Base-by-base conservation (phyloP, 64 coral and sea anemone species). In the Porites australiensis region DNA sequence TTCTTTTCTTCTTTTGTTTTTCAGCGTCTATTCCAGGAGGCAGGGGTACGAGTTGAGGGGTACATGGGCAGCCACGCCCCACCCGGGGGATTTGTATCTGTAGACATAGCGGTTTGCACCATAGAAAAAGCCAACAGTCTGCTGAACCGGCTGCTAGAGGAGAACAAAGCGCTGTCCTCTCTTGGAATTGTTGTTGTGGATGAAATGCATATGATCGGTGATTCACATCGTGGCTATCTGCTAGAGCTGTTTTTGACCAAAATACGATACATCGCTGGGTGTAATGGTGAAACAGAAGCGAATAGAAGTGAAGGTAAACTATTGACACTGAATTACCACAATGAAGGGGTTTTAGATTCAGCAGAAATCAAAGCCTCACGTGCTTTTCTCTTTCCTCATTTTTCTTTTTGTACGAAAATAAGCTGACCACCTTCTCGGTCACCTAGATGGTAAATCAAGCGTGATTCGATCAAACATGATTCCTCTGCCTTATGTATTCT, bases 111-210 rank as follows among this genome's bases (percentile, higher is more conserved):
- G 44, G 94, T 99, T 13, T 99, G 98, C 50, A 99, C 98, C 2
- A 99, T 99, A 71, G 98, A 99, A 92, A 99, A 99, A 79, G 98
- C 94, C 44, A 99, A 99, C 70, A 96, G 98, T 76, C 83, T 99
- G 7, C 72, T 99, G 15, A 99, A 99, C 82, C 88, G 88, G 23
- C 86, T 99, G 22, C 81, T 99, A 94, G 98, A 99, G 79, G 94
- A 96, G 63, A 79, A 86, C 6, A 84, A 84, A 84, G 86, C 93
- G 50, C 81, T 99, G 23, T 67, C 91, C 14, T 92, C 91, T 44
- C 59, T 99, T 14, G 98, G 98, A 84, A 79, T 86, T 58, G 92
- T 99, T 8, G 94, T 99, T 22, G 92, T 99, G 54, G 98, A 99
- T 82, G 98, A 99, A 44, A 73, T 99, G 71, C 98, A 99, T 57